phyloP scores from a whole-genome alignment of 2,797 vertebrate genomes.

The Catharus ustulatus region DNA sequence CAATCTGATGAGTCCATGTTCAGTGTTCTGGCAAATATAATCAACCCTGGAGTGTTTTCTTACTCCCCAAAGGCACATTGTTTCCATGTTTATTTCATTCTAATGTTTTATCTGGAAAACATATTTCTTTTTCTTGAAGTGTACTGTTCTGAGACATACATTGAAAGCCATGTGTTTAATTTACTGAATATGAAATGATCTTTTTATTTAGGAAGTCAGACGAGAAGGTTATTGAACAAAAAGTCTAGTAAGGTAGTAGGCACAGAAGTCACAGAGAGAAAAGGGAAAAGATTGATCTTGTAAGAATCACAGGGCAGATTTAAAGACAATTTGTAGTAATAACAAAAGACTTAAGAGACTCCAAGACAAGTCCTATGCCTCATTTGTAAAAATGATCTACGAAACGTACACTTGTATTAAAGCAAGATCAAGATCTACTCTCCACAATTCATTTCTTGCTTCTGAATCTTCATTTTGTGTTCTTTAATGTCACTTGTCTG shows the following conservation, averaged over 20 bases:
- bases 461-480: constrained; percentile 1
- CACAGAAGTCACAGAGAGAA: neutral
- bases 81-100: constrained; percentile 45
- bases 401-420: neutral
- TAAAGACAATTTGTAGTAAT: neutral
- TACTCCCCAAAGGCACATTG: constrained; percentile 12
- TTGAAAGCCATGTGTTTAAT: neutral
- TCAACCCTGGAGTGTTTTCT: neutral
- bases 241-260: neutral
- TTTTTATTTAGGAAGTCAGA: constrained; percentile 32
- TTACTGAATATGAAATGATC: neutral
- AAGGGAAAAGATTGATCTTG: neutral
- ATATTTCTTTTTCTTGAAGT: neutral
- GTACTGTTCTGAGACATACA: neutral
- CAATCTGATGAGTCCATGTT: constrained; percentile 32
- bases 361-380: neutral
- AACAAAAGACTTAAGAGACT: neutral
- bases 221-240: neutral
- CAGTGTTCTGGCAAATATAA: constrained; percentile 47
- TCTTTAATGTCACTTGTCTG: constrained; percentile 10
- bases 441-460: neutral
- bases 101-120: constrained; percentile 34
- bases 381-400: neutral
- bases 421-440: neutral
- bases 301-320: neutral